Evolutionary conservation across 2,797 vertebrate genomes (phyloP), one percentile per base, ranked within the genome.

Genomic region (Enteromius afrohamiltoni): DNA sequence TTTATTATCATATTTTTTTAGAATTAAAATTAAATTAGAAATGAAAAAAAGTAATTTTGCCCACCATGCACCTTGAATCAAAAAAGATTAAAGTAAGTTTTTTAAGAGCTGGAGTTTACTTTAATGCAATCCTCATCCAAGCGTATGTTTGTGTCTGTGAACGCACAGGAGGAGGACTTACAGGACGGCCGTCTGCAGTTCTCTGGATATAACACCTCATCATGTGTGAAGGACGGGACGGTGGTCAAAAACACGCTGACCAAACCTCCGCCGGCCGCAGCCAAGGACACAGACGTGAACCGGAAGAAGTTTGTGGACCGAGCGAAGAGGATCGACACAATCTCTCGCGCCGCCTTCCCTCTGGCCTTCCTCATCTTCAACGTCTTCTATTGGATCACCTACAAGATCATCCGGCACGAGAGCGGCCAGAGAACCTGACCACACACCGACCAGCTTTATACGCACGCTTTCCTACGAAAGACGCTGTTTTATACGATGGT

Each of bases 371-470:
- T 99, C 88, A 98, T 98, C 92, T 99, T 99, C 93, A 99, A 99
- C 88, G 94, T 99, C 94, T 98, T 99, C 94, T 99, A 99, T 93
- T 99, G 98, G 98, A 96, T 99, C 91, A 99, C 97, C n/a, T 99
- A 98, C 89, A 99, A 99, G 94, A 99, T 99, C 92, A 98, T 99
- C 94, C 92, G 97, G 83, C 96, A 99, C 73, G 97, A 99, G 92
- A 96, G 97, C 93, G 93, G 97, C 86, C 94, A 96, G 91, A 95
- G 95, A 91, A 95, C 96, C 90, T 98, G 31, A 42, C 34, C 8
- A 42, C 21, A 45, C 68, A 2, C 10, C 7, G 40, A 19, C 0
- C 17, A 1, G 21, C 29, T 31, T 16, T 17, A 4, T 58, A 3
- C 2, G 29, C n/a, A 75, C 13, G 92, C 91, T 96, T 95, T 95